phyloP scores from a whole-genome alignment of 1,140 invertebrate species.

The Diabrotica virgifera region DNA sequence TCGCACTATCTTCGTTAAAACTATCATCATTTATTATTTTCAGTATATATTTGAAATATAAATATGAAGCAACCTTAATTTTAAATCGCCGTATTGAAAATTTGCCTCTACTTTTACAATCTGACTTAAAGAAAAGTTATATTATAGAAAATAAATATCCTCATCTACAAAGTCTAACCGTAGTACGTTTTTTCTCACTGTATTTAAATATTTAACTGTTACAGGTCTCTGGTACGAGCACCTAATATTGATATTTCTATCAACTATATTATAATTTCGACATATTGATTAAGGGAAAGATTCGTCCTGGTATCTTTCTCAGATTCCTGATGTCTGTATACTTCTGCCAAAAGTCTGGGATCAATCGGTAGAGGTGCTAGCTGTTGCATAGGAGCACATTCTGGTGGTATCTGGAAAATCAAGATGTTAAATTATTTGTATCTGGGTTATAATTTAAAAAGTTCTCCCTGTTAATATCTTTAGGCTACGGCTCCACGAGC shows the following conservation, averaged over 20 bases:
- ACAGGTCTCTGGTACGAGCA: neutral
- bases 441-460: neutral
- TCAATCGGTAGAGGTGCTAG: constrained; percentile 42
- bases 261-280: constrained; percentile 41
- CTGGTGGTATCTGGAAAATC: constrained; percentile 41
- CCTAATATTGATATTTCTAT: neutral
- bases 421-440: neutral
- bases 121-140: too few relatives aligned
- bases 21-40: too few relatives aligned
- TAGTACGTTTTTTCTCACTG: too few relatives aligned
- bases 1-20: too few relatives aligned
- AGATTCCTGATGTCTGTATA: constrained; percentile 35
- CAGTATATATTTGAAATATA: too few relatives aligned
- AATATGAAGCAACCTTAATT: too few relatives aligned
- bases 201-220: too few relatives aligned
- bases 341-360: constrained; percentile 39
- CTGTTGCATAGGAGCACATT: constrained; percentile 41
- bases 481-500: too few relatives aligned
- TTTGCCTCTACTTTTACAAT: too few relatives aligned
- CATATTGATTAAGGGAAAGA: constrained; percentile 42
- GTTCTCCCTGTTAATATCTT: neutral
- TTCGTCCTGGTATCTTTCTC: constrained; percentile 38
- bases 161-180: too few relatives aligned
- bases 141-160: too few relatives aligned
- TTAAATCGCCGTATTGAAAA: too few relatives aligned